A percentile compares a stretch with the other conserved stretches of the same genome.
These are phyloP conservation scores for Montipora efflorescens DNA, from an alignment of 64 coral and sea anemone genomes.

Conservation along the genomic window DNA sequence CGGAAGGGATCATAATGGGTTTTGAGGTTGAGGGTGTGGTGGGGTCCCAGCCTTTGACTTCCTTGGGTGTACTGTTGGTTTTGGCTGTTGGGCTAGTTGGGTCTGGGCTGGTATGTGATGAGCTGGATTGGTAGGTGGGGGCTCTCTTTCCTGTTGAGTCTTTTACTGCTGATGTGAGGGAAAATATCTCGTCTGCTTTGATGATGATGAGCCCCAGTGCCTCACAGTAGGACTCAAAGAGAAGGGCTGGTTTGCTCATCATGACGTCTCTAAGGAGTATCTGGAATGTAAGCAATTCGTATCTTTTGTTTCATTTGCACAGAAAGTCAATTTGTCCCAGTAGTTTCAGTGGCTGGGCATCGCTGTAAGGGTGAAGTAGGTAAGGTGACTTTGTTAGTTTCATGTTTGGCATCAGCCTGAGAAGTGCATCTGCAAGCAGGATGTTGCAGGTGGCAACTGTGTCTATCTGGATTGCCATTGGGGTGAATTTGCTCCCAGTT, in stretches of 20 bases:
- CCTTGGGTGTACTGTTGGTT: too few species aligned
- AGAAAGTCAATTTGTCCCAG: slow-evolving; percentile 37
- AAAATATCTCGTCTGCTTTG: background rate
- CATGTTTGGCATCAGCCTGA: slow-evolving; percentile 19
- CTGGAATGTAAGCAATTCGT: slow-evolving; percentile 42
- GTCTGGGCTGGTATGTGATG: background rate
- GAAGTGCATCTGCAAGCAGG: slow-evolving; percentile 35
- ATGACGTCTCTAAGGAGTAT: slow-evolving; percentile 14
- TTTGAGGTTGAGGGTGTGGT: too few species aligned
- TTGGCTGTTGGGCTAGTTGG: background rate
- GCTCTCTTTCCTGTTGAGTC: slow-evolving; percentile 16
- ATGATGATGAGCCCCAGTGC: slow-evolving; percentile 21
- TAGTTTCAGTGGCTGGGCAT: slow-evolving; percentile 15
- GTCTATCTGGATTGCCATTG: slow-evolving; percentile 57
- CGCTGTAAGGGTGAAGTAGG: slow-evolving; percentile 26
- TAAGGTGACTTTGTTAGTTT: slow-evolving; percentile 51
- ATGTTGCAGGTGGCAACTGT: slow-evolving; percentile 54
- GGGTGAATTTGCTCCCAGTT: background rate
- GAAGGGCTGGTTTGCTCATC: slow-evolving; percentile 28
- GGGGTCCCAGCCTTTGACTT: too few species aligned
- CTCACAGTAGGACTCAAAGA: too few species aligned
- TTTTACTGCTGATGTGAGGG: slow-evolving; percentile 24
- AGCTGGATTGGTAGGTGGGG: background rate
- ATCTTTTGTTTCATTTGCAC: slow-evolving; percentile 27
- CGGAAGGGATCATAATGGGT: too few species aligned